phyloP scores from a whole-genome alignment of 2,888 invertebrate genomes.

The Lasioglossum marginatum region DNA sequence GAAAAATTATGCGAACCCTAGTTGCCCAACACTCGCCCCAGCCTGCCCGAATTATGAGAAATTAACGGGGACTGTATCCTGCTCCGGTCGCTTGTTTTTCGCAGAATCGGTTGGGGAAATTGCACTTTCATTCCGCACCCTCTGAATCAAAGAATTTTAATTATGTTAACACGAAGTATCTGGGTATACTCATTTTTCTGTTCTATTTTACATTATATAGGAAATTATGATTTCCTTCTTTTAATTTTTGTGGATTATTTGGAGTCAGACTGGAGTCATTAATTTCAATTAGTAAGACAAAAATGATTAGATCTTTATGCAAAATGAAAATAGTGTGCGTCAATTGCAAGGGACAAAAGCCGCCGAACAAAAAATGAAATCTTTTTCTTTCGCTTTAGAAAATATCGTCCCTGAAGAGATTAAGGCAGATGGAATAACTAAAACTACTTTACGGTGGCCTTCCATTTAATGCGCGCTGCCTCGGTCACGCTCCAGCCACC shows the following conservation, averaged over 20 bases:
- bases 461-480: not conserved
- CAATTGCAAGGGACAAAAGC: too few species aligned
- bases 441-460: not conserved
- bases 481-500: not conserved
- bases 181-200: not conserved
- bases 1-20: constrained; percentile 14
- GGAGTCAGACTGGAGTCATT: too few species aligned
- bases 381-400: too few species aligned
- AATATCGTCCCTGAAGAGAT: not conserved
- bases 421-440: not conserved
- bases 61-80: not conserved
- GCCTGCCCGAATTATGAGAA: not conserved
- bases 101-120: not conserved
- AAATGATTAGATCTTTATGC: too few species aligned
- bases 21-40: not conserved
- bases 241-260: too few species aligned
- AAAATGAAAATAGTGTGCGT: too few species aligned
- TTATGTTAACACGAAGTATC: not conserved
- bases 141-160: not conserved
- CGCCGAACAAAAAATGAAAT: not conserved
- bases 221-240: too few species aligned
- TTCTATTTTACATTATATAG: not conserved
- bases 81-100: not conserved
- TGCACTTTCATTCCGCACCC: not conserved
- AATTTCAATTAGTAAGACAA: too few species aligned